Evolutionary conservation across 2,113 vertebrate genomes (phyloP).

Genomic region (Pseudonaja textilis): DNA sequence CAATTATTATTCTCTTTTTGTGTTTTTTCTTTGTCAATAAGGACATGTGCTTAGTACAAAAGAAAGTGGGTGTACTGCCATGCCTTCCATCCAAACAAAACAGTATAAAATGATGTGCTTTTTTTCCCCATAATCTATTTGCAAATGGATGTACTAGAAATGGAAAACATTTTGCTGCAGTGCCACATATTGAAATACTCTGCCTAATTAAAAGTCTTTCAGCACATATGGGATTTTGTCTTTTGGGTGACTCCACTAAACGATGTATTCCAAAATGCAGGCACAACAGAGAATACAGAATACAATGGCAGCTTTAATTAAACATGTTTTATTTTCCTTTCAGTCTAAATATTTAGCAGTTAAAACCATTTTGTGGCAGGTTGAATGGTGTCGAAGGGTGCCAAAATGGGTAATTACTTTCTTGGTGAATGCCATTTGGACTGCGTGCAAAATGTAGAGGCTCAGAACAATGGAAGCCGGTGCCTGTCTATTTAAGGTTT

Average conservation of each 20-base stretch:
- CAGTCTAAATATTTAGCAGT: conserved; percentile 12
- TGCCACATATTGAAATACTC: background rate
- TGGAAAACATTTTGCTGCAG: conserved; percentile 44
- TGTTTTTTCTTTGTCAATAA: background rate
- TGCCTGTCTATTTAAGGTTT: background rate
- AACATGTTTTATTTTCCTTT: conserved; percentile 18
- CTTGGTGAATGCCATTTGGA: conserved; percentile 9
- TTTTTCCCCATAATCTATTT: conserved; percentile 1
- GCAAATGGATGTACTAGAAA: conserved; percentile 25
- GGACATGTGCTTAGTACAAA: background rate
- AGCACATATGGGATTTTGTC: background rate
- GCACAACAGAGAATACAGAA: conserved; percentile 11
- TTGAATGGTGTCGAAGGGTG: background rate
- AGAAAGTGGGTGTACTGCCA: background rate
- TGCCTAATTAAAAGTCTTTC: conserved; percentile 37
- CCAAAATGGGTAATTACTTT: conserved; percentile 10
- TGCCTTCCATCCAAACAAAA: conserved; percentile 22
- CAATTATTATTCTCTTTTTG: background rate
- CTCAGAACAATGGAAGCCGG: background rate
- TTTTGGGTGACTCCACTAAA: background rate
- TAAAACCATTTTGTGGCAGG: conserved; percentile 1
- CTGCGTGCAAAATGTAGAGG: background rate
- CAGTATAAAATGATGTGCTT: background rate
- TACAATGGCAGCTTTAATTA: conserved; percentile 12
- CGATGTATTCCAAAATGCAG: conserved; percentile 14